Percentiles rank a stretch among this genome's conserved stretches.
Evolutionary conservation across 2,888 invertebrate genomes (phyloP).

Genomic region (Andrena praecox): DNA sequence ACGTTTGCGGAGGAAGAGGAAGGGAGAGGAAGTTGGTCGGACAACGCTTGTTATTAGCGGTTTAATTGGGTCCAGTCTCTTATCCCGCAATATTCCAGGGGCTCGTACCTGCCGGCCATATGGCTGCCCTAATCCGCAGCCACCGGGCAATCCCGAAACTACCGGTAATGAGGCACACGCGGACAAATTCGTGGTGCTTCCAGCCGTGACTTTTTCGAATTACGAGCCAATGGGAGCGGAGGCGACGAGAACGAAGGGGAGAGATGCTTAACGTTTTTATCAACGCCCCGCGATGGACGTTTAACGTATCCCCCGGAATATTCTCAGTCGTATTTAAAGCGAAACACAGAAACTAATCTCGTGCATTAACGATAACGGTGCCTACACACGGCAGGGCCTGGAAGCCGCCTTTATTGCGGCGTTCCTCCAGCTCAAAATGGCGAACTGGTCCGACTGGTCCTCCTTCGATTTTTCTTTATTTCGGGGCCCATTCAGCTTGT

Average conservation of each 20-base stretch:
- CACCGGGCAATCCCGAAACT: constrained; percentile 81
- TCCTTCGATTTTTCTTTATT: constrained; percentile 60
- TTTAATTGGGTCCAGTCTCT: constrained; percentile 84
- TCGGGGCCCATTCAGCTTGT: constrained; percentile 51
- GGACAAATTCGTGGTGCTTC: constrained; percentile 67
- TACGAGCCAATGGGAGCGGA: constrained; percentile 7
- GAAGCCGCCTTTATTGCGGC: constrained; percentile 32
- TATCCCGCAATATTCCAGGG: constrained; percentile 80
- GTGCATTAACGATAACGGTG: constrained; percentile 28
- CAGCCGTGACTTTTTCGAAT: constrained; percentile 29
- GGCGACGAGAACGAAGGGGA: constrained; percentile 20
- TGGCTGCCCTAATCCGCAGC: constrained; percentile 81
- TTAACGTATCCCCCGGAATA: neutral
- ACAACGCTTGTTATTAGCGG: constrained; percentile 80
- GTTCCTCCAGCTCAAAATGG: constrained; percentile 72
- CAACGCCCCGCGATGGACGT: neutral
- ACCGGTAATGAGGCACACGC: constrained; percentile 71
- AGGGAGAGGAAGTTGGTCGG: constrained; percentile 46
- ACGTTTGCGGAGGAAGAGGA: constrained; percentile 43
- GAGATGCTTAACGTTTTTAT: neutral
- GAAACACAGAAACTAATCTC: constrained; percentile 34
- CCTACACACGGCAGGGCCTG: constrained; percentile 10
- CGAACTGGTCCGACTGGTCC: constrained; percentile 76
- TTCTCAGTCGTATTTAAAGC: constrained; percentile 20
- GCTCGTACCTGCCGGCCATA: constrained; percentile 57